Percentiles rank a stretch among this genome's conserved stretches.
Conservation (phyloP, 1,140 invertebrate genomes). For the Conus ventricosus region DNA sequence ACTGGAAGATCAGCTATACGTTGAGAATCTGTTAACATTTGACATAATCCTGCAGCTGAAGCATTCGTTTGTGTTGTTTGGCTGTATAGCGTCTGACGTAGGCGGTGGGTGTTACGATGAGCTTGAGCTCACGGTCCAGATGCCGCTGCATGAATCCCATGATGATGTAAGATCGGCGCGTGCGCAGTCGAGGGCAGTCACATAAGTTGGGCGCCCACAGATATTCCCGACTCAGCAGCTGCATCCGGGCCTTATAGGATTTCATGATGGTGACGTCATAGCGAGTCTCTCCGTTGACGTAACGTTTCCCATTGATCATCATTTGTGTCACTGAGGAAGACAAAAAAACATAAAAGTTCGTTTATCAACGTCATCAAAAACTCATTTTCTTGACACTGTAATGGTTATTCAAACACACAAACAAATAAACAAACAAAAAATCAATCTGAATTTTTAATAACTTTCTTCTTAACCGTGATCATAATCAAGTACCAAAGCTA, state of each 20-base stretch:
- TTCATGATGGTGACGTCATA: constrained; percentile 45
- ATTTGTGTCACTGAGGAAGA: constrained; percentile 34
- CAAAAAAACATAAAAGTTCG: background rate
- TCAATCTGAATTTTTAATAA: too few species aligned
- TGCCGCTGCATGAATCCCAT: constrained; percentile 34
- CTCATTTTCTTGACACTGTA: too few species aligned
- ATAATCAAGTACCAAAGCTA: too few species aligned
- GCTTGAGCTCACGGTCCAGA: constrained; percentile 29
- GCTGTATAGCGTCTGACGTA: constrained; percentile 39
- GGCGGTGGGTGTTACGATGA: constrained; percentile 22
- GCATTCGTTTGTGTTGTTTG: constrained; percentile 12
- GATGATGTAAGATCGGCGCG: constrained; percentile 37
- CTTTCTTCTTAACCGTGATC: too few species aligned
- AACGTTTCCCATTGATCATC: constrained; percentile 1
- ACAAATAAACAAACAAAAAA: too few species aligned
- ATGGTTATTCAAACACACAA: too few species aligned
- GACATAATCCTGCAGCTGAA: constrained; percentile 8
- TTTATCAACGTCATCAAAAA: too few species aligned
- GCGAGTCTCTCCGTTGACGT: constrained; percentile 32
- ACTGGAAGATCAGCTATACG: background rate
- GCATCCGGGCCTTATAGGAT: constrained; percentile 34
- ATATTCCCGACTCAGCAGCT: constrained; percentile 40
- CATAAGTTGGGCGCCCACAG: constrained; percentile 44
- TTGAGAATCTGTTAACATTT: background rate
- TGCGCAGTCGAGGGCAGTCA: constrained; percentile 39